Base-by-base conservation (phyloP, 2,888 invertebrate genomes). In the Temnothorax unifasciatus region DNA sequence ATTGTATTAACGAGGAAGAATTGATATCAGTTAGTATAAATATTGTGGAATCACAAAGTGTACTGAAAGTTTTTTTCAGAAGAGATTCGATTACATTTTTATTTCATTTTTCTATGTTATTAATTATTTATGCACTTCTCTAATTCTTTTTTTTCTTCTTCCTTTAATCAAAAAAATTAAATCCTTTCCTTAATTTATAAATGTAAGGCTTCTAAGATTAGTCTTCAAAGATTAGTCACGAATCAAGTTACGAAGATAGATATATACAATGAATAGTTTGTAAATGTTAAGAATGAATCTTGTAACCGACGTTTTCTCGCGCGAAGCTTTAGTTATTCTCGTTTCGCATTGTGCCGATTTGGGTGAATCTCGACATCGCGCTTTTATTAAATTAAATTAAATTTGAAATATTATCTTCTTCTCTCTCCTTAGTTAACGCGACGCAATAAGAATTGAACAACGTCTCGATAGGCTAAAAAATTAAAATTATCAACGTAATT, bases 311-410 rank as follows among this genome's bases (percentile, higher is more conserved):
- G 11, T 68, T 68, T 47, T 29, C 11, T 68, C 11, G 44, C 9
- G 66, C 25, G 21, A 66, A 66, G 44, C 6, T 66, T 66, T 50
- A 64, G 47, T 47, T 66, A 66, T 44, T 66, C 18, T 47, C 25
- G 25, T 15, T 68, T 29, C 6, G 29, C 47, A 47, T 68, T 68
- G 47, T 68, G 50, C 29, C 18, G 9, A 68, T 68, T 68, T 68
- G n/a, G 25, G 18, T 47, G 11, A 68, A 29, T 68, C 47, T 25
- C 68, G 21, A 66, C 25, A 25, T 15, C 15, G 15, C 41, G 41
- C 38, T 52, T 52, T 71, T 38, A 71, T 71, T 54, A 15, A 71
- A 54, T 71, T 54, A 21, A 71, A 71, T 50, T 50, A 52, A 52
- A 71, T 52, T 71, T 71, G 52, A 54, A 71, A 71, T 71, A 34